These are phyloP conservation scores for Chaetogeoica ovagalla DNA, from an alignment of 2,888 invertebrate species.

Conservation along the genomic window DNA sequence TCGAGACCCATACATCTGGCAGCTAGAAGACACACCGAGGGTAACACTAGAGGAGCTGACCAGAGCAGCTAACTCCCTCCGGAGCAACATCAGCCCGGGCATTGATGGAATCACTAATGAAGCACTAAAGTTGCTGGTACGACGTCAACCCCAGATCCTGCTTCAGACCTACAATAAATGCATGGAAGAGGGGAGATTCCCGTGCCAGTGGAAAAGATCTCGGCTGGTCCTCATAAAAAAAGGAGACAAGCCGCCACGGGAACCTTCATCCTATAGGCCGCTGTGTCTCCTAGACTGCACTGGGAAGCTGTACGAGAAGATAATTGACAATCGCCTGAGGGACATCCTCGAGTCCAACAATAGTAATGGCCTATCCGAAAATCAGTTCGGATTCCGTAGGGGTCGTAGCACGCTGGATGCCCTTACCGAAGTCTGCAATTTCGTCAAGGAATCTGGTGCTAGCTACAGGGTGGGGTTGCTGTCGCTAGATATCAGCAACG, in stretches of 20 bases:
- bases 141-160: not conserved
- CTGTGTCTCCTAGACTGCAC: not conserved
- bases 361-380: constrained; percentile 1
- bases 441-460: not conserved
- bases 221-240: not conserved
- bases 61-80: not conserved
- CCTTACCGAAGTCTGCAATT: not conserved
- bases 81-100: not conserved
- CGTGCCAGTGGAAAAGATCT: not conserved
- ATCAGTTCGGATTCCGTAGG: not conserved
- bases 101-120: not conserved
- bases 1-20: not conserved
- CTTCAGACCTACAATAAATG: not conserved
- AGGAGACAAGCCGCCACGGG: not conserved
- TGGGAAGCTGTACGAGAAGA: not conserved
- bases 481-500: constrained; percentile 15
- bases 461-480: not conserved
- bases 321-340: not conserved
- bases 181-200: not conserved
- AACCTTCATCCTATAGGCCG: not conserved
- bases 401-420: not conserved
- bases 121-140: not conserved
- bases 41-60: not conserved
- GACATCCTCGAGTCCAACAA: not conserved
- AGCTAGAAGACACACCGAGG: not conserved